phyloP scores from a whole-genome alignment of 2,888 invertebrate genomes.

The Leptinotarsa juncta region DNA sequence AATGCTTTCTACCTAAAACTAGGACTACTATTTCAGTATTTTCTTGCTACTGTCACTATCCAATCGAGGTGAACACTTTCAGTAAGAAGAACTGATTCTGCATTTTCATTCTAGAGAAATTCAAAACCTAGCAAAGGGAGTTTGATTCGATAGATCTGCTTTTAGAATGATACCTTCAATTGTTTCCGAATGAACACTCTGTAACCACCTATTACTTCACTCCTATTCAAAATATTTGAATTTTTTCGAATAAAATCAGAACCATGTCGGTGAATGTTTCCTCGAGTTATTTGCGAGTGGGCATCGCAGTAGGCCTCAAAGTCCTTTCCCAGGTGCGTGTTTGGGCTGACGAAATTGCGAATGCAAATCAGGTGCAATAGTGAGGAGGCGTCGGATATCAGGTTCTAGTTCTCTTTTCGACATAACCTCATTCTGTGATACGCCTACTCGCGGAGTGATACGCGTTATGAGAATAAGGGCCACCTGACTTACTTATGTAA shows the following conservation, averaged over 20 bases:
- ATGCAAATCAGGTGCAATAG: constrained; percentile 25
- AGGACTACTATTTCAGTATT: too few species aligned
- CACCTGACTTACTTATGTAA: constrained; percentile 17
- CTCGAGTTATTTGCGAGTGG: constrained; percentile 14
- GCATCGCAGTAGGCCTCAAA: constrained; percentile 13
- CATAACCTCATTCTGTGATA: constrained; percentile 14
- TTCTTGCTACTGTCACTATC: too few species aligned
- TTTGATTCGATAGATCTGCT: neutral
- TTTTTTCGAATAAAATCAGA: neutral
- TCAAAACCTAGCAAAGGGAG: too few species aligned
- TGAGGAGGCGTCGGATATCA: constrained; percentile 20
- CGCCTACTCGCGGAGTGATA: constrained; percentile 4
- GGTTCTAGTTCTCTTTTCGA: neutral
- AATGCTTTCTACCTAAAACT: too few species aligned
- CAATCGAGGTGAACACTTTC: too few species aligned
- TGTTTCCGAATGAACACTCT: neutral
- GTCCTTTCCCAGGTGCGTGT: constrained; percentile 27
- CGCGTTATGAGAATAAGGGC: constrained; percentile 8
- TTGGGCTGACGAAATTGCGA: constrained; percentile 22
- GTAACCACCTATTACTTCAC: neutral
- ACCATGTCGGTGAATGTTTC: constrained; percentile 14
- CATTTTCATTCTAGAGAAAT: too few species aligned
- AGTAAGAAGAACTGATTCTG: too few species aligned
- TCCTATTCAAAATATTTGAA: neutral
- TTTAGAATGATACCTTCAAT: neutral